Evolutionary conservation across 2,888 invertebrate species (phyloP), one percentile per base, ranked within the genome.

Genomic region (Lottia gigantea): DNA sequence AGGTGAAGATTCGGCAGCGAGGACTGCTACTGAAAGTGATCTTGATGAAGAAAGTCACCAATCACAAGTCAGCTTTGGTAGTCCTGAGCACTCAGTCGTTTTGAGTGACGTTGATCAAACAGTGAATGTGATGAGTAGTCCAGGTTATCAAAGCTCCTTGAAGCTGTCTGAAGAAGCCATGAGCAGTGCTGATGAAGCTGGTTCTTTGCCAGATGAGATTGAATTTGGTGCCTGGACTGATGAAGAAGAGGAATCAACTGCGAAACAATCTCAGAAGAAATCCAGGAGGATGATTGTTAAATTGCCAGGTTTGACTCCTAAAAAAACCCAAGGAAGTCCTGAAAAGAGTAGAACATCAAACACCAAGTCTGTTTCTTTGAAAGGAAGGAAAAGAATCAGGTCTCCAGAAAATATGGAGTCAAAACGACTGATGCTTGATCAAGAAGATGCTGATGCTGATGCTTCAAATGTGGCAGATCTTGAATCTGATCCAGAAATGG

Each of bases 291-390:
- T 63, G 63, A 23, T 25, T 63, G 25, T 63, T 1, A 26, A 63
- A 63, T n/a, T 25, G 7, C 16, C n/a, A 26, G 4, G 63, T 6
- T 25, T 63, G 63, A 65, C 68, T 68, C 64, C 67, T 68, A 23
- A 66, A 40, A 40, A 40, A 8, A 40, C 2, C 11, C 40, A 40
- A 11, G 40, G 40, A 40, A 40, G 40, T 40, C 40, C 40, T 11
- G 40, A 40, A 40, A 40, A 40, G 40, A 40, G 31, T 3, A 31
- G 8, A 40, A 40, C 40, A 40, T 1, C 40, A 8, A 40, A 1
- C 11, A 8, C 40, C 40, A 40, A 40, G 40, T 40, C 40, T 40
- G 31, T 31, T 31, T 8, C 11, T 40, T 6, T 11, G 26, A 16
- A 46, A 46, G 64, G 46, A 45, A 46, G 12, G 19, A 15, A 46